Percentiles rank a stretch among this genome's conserved stretches.
Evolutionary conservation across 2,113 vertebrate genomes (phyloP).

Genomic region (Bos javanicus): DNA sequence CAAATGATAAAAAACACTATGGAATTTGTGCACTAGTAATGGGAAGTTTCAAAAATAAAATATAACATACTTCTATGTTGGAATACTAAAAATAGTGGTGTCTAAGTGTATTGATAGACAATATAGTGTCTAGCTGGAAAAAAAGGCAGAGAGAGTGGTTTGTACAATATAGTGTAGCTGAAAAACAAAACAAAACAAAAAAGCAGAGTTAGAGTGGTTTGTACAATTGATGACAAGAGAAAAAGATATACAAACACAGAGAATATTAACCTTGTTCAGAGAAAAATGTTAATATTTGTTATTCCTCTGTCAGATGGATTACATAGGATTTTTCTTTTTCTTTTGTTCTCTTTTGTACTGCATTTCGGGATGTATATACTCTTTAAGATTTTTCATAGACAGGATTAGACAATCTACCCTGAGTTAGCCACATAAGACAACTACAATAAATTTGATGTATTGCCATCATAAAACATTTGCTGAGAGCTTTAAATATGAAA

Average conservation of each 20-base stretch:
- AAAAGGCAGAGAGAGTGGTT: not conserved
- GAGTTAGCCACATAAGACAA: not conserved
- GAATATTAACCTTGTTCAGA: not conserved
- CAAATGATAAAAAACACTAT: not conserved
- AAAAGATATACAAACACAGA: not conserved
- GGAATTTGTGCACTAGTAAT: not conserved
- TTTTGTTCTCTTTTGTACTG: not conserved
- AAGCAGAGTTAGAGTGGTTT: not conserved
- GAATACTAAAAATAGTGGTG: not conserved
- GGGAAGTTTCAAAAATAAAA: not conserved
- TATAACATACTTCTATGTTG: not conserved
- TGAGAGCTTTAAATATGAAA: not conserved
- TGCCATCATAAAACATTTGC: constrained; percentile 4
- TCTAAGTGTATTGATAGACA: not conserved
- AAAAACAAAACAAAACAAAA: not conserved
- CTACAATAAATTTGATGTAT: not conserved
- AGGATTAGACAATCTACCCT: not conserved
- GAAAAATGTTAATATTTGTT: not conserved
- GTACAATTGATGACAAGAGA: not conserved
- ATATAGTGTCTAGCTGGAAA: not conserved
- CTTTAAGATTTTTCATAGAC: not conserved
- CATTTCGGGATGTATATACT: not conserved
- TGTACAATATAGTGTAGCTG: not conserved
- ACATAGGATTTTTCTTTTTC: not conserved
- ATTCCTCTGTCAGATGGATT: not conserved